phyloP scores from a whole-genome alignment of 2,888 invertebrate genomes.

The Drosophila phalerata region DNA sequence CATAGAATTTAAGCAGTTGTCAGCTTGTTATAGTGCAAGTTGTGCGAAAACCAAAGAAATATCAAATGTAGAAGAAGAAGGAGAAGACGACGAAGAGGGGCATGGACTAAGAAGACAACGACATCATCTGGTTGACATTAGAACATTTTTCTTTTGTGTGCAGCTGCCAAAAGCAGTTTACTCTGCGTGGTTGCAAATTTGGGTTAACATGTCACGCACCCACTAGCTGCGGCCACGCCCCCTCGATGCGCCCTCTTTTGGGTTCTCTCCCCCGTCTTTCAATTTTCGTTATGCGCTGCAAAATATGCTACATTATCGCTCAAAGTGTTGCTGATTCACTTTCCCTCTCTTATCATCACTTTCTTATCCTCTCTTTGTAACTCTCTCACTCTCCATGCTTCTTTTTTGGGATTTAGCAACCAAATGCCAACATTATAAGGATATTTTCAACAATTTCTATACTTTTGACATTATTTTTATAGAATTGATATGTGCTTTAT shows the following conservation, averaged over 20 bases:
- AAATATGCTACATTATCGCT: slow-evolving; percentile 73
- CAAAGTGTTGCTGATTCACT: slow-evolving; percentile 60
- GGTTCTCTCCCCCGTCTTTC: background rate
- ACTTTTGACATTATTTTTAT: background rate
- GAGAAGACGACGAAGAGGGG: slow-evolving; percentile 10
- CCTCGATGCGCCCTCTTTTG: background rate
- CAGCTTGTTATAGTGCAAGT: slow-evolving; percentile 43
- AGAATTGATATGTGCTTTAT: background rate
- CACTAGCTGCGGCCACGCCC: slow-evolving; percentile 38
- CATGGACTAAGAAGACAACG: slow-evolving; percentile 29
- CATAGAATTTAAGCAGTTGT: slow-evolving; percentile 50
- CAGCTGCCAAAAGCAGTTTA: slow-evolving; percentile 75
- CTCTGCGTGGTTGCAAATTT: slow-evolving; percentile 72
- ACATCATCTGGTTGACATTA: slow-evolving; percentile 74
- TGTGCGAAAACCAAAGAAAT: slow-evolving; percentile 11
- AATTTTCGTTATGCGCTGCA: slow-evolving; percentile 20
- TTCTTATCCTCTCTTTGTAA: background rate
- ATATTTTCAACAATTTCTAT: slow-evolving; percentile 16
- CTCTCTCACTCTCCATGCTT: background rate
- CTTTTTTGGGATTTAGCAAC: background rate
- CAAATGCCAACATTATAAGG: background rate
- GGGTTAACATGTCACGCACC: slow-evolving; percentile 81
- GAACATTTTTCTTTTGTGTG: slow-evolving; percentile 70
- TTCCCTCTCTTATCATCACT: too few relatives aligned
- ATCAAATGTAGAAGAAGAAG: background rate